Conservation (phyloP, 2,113 vertebrate species). For the Laticauda colubrina region DNA sequence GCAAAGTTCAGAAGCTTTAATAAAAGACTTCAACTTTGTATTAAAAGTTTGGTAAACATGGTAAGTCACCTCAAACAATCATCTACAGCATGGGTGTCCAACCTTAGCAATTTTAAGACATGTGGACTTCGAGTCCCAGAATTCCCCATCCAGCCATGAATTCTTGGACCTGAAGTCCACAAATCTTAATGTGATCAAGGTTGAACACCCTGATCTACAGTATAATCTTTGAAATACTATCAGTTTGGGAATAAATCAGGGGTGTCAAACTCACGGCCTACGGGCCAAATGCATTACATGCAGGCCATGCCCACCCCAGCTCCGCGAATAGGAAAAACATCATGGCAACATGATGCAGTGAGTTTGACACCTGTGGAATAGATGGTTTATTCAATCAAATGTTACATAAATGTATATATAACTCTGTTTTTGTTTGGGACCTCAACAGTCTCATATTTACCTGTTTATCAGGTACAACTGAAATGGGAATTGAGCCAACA, state of each 20-base stretch:
- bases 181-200: too few species aligned
- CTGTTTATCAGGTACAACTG: not conserved
- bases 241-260: not conserved
- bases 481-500: not conserved
- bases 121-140: not conserved
- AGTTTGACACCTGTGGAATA: too few species aligned
- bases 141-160: not conserved
- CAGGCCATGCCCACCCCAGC: too few species aligned
- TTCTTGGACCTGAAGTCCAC: too few species aligned
- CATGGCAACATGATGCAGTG: too few species aligned
- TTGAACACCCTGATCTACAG: too few species aligned
- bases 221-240: not conserved
- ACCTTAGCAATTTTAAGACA: not conserved
- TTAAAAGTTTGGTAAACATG: not conserved
- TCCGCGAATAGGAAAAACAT: too few species aligned
- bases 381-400: not conserved
- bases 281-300: too few species aligned
- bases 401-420: too few species aligned
- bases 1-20: not conserved
- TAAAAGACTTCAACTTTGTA: not conserved
- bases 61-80: not conserved
- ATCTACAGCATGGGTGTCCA: not conserved
- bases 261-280: too few species aligned
- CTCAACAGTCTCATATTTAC: not conserved
- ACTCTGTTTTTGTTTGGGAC: not conserved